Conservation (phyloP, 2,888 invertebrate species). For the Strigamia maritima region DNA sequence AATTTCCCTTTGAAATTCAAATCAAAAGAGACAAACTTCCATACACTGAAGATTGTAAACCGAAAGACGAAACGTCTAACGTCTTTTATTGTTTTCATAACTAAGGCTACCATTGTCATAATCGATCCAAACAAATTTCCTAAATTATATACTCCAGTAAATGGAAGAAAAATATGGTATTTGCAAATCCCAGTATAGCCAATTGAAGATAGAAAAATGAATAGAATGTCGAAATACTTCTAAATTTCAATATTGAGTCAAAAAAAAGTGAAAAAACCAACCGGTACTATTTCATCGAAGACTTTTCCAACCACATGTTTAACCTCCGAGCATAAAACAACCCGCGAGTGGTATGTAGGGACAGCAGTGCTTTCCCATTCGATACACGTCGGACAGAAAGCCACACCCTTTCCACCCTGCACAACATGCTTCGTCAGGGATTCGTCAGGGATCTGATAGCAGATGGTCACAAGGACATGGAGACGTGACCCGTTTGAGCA, state of each 20-base stretch:
- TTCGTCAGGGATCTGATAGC: constrained; percentile 30
- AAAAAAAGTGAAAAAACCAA: no score
- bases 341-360: constrained; percentile 16
- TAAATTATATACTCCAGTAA: no score
- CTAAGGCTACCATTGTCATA: no score
- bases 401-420: not conserved
- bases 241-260: not conserved
- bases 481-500: constrained; percentile 31
- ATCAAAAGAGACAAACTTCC: no score
- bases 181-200: no score
- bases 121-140: no score
- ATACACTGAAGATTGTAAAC: no score
- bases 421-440: constrained; percentile 31
- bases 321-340: constrained; percentile 32
- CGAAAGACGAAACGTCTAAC: no score
- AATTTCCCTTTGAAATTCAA: no score
- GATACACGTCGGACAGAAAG: constrained; percentile 34
- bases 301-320: constrained; percentile 26
- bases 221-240: not conserved
- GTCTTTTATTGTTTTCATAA: no score
- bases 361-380: constrained; percentile 28
- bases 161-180: no score
- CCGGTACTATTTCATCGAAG: constrained; percentile 24
- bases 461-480: constrained; percentile 29
- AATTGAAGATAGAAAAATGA: no score